Percentiles rank a stretch among this genome's conserved stretches.
Evolutionary conservation across 53 echinoderm and acorn worm genomes (phyloP).

Genomic region (Luidia sarsii): DNA sequence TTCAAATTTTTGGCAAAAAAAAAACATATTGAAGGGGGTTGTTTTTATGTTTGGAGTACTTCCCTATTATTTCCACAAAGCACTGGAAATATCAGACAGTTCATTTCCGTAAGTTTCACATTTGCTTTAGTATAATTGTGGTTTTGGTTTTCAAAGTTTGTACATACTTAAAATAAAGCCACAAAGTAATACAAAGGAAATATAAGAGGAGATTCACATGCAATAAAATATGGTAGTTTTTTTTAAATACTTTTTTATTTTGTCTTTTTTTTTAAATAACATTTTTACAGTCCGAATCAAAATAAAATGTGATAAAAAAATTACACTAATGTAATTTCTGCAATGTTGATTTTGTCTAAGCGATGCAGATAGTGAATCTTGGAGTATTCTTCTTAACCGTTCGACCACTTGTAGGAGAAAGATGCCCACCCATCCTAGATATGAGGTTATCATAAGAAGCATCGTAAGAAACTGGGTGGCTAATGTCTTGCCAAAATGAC

Average conservation of each 20-base stretch:
- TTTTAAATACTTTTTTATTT: neutral
- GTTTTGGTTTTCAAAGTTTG: too few relatives aligned
- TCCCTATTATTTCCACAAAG: slow-evolving; percentile 9
- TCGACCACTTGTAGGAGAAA: too few relatives aligned
- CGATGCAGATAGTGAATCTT: too few relatives aligned
- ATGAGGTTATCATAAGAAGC: too few relatives aligned
- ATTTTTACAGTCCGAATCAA: slow-evolving; percentile 21
- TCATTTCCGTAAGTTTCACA: neutral
- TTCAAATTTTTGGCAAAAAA: slow-evolving; percentile 51
- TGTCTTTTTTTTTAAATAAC: neutral
- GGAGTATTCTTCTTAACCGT: too few relatives aligned
- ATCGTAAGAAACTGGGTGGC: too few relatives aligned
- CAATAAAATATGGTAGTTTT: slow-evolving; percentile 40
- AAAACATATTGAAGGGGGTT: slow-evolving; percentile 8
- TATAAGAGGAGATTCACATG: slow-evolving; percentile 32
- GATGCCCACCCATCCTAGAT: too few relatives aligned
- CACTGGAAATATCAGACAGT: neutral
- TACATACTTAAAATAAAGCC: slow-evolving; percentile 31
- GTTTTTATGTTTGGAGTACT: slow-evolving; percentile 43
- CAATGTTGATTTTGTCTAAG: too few relatives aligned
- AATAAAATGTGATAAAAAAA: slow-evolving; percentile 28
- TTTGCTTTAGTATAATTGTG: slow-evolving; percentile 2
- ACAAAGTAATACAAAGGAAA: slow-evolving; percentile 35
- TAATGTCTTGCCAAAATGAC: too few relatives aligned
- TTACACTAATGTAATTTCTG: neutral